Evolutionary conservation across 2,113 vertebrate species (phyloP).

Genomic region (Apteryx owenii): DNA sequence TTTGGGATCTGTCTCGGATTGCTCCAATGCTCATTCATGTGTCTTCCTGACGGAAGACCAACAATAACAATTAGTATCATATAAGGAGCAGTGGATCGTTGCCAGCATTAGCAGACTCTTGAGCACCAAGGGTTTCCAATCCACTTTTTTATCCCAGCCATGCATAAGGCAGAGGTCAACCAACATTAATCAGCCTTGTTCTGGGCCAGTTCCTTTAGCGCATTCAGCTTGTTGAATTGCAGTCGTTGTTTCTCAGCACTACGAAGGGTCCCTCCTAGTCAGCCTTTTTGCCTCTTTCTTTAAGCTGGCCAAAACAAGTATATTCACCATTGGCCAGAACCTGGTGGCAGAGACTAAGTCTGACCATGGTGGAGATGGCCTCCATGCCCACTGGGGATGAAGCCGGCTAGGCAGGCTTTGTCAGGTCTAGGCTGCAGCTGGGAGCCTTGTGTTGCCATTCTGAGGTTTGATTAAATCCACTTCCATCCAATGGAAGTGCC

Average conservation of each 20-base stretch:
- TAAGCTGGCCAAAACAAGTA: neutral
- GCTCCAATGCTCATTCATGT: neutral
- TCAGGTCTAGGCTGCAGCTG: neutral
- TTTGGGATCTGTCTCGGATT: slow-evolving; percentile 6
- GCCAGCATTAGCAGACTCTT: slow-evolving; percentile 31
- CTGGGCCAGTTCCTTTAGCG: slow-evolving; percentile 5
- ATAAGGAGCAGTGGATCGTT: slow-evolving; percentile 17
- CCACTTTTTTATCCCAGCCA: slow-evolving; percentile 40
- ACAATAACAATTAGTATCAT: slow-evolving; percentile 56
- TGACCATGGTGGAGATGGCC: accelerated
- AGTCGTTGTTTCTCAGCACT: accelerated
- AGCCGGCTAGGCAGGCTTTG: neutral
- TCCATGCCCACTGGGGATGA: neutral
- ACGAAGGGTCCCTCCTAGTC: neutral
- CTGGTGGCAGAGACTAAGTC: neutral
- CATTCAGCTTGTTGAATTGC: neutral
- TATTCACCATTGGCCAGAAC: neutral
- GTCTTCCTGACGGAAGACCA: slow-evolving; percentile 32
- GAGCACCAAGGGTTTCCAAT: slow-evolving; percentile 46
- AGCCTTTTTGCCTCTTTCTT: neutral
- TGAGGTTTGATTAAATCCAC: neutral
- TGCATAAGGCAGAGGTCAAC: slow-evolving; percentile 51
- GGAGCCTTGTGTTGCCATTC: neutral
- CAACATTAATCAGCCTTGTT: slow-evolving; percentile 36
- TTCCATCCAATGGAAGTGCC: neutral